Evolutionary conservation across 2,888 invertebrate species (phyloP).

Genomic region (Iselma pallidipennis): DNA sequence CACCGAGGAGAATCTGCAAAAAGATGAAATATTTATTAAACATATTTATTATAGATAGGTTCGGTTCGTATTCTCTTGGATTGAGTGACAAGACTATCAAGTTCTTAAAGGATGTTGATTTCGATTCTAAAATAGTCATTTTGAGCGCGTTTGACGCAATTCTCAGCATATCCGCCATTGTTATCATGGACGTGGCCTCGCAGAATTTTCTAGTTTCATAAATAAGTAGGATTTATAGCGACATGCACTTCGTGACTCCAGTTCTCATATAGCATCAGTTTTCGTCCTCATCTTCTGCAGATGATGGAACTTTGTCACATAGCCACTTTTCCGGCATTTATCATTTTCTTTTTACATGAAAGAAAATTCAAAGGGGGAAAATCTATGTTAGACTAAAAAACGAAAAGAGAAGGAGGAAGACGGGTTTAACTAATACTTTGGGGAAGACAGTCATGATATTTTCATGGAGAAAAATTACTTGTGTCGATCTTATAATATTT

Average conservation of each 20-base stretch:
- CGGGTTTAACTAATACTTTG: neutral
- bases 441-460: no score
- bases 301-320: constrained; percentile 50
- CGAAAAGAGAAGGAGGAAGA: neutral
- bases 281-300: constrained; percentile 36
- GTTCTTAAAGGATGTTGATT: neutral
- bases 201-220: constrained; percentile 51
- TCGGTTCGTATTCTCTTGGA: no score
- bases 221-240: constrained; percentile 56
- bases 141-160: constrained; percentile 36
- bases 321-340: constrained; percentile 44
- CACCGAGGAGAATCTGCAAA: constrained; percentile 76
- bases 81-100: neutral
- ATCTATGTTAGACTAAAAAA: no score
- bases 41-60: no score
- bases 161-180: constrained; percentile 39
- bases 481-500: constrained; percentile 10
- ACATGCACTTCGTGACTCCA: constrained; percentile 54
- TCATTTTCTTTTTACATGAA: constrained; percentile 36
- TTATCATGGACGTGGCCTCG: constrained; percentile 45
- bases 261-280: constrained; percentile 41
- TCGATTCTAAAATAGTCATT: constrained; percentile 21
- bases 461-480: neutral
- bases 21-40: no score
- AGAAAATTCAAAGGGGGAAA: constrained; percentile 10